These are phyloP conservation scores for Exaiptasia diaphana DNA, from an alignment of 64 coral and sea anemone species.

Conservation along the genomic window DNA sequence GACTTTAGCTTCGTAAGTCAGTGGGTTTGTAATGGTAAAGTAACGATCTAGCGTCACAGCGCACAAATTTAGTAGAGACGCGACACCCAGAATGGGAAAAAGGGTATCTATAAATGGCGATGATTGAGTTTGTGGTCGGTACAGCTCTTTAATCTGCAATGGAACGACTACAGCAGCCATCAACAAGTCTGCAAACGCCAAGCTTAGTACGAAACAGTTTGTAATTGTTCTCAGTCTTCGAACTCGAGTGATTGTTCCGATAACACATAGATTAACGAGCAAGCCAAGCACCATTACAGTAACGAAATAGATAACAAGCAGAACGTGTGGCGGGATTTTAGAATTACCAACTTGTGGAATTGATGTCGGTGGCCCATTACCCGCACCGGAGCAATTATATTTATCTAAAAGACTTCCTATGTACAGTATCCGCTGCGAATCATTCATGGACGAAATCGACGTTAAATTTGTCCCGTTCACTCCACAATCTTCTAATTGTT, in stretches of 20 bases:
- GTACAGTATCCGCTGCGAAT: no score
- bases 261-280: conserved; percentile 37
- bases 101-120: conserved; percentile 34
- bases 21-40: conserved; percentile 54
- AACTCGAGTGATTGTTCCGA: conserved; percentile 46
- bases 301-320: conserved; percentile 47
- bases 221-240: conserved; percentile 65
- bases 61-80: conserved; percentile 73
- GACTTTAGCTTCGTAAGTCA: conserved; percentile 54
- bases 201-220: conserved; percentile 65
- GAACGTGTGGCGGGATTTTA: not conserved
- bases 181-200: conserved; percentile 67
- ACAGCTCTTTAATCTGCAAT: conserved; percentile 39
- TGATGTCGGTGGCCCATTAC: not conserved
- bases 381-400: not conserved
- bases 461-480: not conserved
- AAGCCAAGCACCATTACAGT: conserved; percentile 41
- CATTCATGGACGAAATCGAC: no score
- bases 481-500: not conserved
- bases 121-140: not conserved
- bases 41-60: conserved; percentile 84
- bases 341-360: no score
- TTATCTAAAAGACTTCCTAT: no score
- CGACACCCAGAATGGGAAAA: conserved; percentile 57
- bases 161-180: conserved; percentile 51